Base-by-base conservation (phyloP, 53 echinoderm and acorn worm species). In the Pentamera pediparva region DNA sequence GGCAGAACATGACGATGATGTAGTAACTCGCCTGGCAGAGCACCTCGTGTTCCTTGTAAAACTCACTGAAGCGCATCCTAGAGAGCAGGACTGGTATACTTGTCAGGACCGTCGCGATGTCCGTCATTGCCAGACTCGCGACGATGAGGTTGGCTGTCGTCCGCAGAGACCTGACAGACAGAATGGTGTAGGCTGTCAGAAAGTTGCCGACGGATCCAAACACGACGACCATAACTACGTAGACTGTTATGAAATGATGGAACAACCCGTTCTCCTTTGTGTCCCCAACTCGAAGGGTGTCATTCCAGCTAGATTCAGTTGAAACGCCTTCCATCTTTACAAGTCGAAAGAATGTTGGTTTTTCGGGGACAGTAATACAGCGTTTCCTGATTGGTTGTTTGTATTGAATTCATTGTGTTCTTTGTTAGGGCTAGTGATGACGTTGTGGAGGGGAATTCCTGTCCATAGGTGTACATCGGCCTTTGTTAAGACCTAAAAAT, bases 21-120 rank as follows among this genome's bases (percentile, higher is more conserved):
- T 72, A 72, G 33, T 35, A 72, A 2, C 52, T 53, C 6, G 53
- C 53, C 22, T 35, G 9, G 17, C 73, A 72, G 32, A 53, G 3
- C 7, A 20, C 36, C 3, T 13, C 9, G 26, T 72, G 51, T 51
- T 54, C 35, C 22, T 72, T 34, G 22, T 72, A 30, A n/a, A 72
- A 72, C 27, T 53, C 52, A 6, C 34, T 35, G 26, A 52, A 72
- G 1, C 18, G 34, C 3, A 72, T 53, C 5, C 73, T 32, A 12
- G 73, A 52, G 7, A 72, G 35, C 11, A 72, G 8, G 20, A 72
- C 20, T 8, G 73, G 73, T 19, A 72, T 54, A 12, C 73, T 54
- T 5, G 36, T 52, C 8, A 22, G 36, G 19, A 54, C 53, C 2
- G 35, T 53, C 26, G 31, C 15, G 0, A 47, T 36, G 10, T 72